phyloP scores from a whole-genome alignment of 1,140 invertebrate genomes.

The Zaprionus capensis region DNA sequence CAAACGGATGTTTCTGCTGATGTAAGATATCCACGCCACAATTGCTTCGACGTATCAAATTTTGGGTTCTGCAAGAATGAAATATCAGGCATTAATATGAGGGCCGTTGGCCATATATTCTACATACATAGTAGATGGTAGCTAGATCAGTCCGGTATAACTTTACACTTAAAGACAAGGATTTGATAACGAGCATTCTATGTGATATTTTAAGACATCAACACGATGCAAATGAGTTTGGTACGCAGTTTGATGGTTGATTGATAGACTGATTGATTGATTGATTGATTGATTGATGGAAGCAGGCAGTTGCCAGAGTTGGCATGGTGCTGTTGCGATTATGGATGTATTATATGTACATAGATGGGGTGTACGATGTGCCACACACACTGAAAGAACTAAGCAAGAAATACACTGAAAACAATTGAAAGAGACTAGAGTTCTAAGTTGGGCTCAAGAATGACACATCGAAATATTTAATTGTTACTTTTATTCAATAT shows the following conservation, averaged over 20 bases:
- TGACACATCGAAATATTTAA: slow-evolving; percentile 49
- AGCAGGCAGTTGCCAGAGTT: slow-evolving; percentile 46
- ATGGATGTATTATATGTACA: slow-evolving; percentile 13
- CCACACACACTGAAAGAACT: slow-evolving; percentile 65
- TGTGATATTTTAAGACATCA: slow-evolving; percentile 38
- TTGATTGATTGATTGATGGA: slow-evolving; percentile 43
- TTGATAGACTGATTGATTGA: slow-evolving; percentile 35
- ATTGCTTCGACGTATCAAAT: slow-evolving; percentile 81
- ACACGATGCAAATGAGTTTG: slow-evolving; percentile 49
- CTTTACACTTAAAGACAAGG: slow-evolving; percentile 35
- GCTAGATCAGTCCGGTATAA: slow-evolving; percentile 23
- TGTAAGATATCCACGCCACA: slow-evolving; percentile 81
- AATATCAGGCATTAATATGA: slow-evolving; percentile 43
- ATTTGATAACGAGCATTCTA: slow-evolving; percentile 42
- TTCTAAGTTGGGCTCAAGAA: slow-evolving; percentile 29
- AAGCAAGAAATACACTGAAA: slow-evolving; percentile 67
- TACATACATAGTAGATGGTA: slow-evolving; percentile 5
- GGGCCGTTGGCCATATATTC: background rate
- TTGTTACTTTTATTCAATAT: slow-evolving; percentile 69
- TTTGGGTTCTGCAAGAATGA: slow-evolving; percentile 74
- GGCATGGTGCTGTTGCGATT: slow-evolving; percentile 37
- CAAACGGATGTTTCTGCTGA: slow-evolving; percentile 83
- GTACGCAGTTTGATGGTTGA: slow-evolving; percentile 11
- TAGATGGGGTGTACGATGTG: slow-evolving; percentile 52
- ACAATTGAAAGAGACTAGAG: slow-evolving; percentile 46